Evolutionary conservation across 2,797 vertebrate species (phyloP).

Genomic region (Caiman crocodilus): DNA sequence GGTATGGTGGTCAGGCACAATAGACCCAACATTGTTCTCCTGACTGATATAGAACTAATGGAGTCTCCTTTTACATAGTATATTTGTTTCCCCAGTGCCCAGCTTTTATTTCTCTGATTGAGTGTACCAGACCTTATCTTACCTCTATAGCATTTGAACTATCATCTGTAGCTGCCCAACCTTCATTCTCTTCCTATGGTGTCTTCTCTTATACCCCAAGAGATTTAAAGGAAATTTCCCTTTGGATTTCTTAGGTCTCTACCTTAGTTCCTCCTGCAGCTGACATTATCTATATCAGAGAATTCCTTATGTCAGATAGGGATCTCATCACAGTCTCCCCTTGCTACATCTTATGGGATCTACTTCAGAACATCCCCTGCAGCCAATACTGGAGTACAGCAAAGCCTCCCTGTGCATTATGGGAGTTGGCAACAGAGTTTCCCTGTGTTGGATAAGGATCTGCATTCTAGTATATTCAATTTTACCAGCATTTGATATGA

Average conservation of each 20-base stretch:
- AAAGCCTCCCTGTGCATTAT: neutral
- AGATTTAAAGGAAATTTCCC: constrained; percentile 4
- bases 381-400: neutral
- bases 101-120: neutral
- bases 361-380: neutral
- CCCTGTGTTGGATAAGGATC: neutral
- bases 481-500: constrained; percentile 16
- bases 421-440: neutral
- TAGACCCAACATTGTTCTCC: neutral
- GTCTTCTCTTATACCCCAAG: neutral
- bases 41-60: neutral
- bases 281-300: neutral
- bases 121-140: neutral
- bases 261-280: neutral
- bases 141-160: neutral
- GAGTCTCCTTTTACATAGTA: neutral
- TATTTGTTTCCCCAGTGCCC: neutral
- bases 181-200: neutral
- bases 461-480: neutral
- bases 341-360: neutral
- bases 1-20: too few species aligned
- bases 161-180: neutral
- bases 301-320: neutral
- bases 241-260: neutral
- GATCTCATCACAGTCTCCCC: neutral